These are phyloP conservation scores for Brachyptera putata DNA, from an alignment of 2,888 invertebrate genomes.

Conservation along the genomic window DNA sequence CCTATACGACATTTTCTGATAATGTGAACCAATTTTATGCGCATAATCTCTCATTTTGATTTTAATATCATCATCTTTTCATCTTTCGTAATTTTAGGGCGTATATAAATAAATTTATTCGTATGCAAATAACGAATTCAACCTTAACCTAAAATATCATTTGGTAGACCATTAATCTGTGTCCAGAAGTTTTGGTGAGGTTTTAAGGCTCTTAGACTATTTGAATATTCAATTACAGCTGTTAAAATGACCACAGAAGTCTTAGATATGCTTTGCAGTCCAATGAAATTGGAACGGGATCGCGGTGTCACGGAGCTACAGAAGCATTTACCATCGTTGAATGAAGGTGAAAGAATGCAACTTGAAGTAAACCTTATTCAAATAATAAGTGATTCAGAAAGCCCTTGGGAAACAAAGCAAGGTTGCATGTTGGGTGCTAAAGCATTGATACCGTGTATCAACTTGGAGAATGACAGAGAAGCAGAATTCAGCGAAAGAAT, in stretches of 20 bases:
- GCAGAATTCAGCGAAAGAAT: slow-evolving; percentile 35
- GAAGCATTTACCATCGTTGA: slow-evolving; percentile 32
- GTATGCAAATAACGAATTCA: too few relatives aligned
- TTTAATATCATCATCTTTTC: too few relatives aligned
- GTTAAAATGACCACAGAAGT: slow-evolving; percentile 32
- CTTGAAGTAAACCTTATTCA: slow-evolving; percentile 33
- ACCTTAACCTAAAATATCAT: too few relatives aligned
- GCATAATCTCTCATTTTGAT: too few relatives aligned
- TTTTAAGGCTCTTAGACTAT: too few relatives aligned
- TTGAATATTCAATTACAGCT: too few relatives aligned
- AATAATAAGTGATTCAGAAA: slow-evolving; percentile 33
- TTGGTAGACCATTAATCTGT: too few relatives aligned
- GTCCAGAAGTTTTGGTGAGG: too few relatives aligned
- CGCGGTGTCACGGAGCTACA: slow-evolving; percentile 35
- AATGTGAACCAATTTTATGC: too few relatives aligned
- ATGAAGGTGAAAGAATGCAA: slow-evolving; percentile 32
- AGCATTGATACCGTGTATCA: slow-evolving; percentile 38
- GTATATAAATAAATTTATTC: too few relatives aligned
- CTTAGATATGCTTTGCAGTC: slow-evolving; percentile 34
- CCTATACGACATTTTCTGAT: not conserved
- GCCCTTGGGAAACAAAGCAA: slow-evolving; percentile 46
- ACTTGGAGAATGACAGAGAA: slow-evolving; percentile 37
- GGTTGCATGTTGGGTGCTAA: slow-evolving; percentile 45
- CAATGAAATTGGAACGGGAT: slow-evolving; percentile 37
- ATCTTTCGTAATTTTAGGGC: too few relatives aligned